Conservation (phyloP, 2,888 invertebrate species). For the Patella ulyssiponensis region DNA sequence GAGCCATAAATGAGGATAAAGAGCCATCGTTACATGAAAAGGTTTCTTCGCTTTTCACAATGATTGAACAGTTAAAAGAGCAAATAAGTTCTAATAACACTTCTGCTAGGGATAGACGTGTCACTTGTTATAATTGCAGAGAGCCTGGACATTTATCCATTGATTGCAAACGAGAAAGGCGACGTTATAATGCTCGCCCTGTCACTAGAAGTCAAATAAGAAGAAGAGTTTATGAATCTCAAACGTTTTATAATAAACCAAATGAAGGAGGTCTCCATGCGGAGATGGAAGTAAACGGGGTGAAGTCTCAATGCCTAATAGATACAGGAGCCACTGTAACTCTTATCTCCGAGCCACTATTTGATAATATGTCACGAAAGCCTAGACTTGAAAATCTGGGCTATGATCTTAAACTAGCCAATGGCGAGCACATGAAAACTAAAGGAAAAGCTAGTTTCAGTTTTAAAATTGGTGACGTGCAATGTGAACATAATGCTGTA, state of each 20-base stretch:
- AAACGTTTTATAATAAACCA: background rate
- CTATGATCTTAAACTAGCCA: background rate
- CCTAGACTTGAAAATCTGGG: background rate
- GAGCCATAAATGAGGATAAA: too few relatives aligned
- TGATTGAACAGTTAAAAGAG: too few relatives aligned
- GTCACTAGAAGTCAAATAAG: background rate
- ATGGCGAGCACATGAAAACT: background rate
- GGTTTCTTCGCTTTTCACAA: too few relatives aligned
- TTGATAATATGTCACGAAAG: background rate
- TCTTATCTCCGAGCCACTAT: background rate
- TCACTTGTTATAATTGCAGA: background rate
- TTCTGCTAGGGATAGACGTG: background rate
- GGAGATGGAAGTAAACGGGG: background rate
- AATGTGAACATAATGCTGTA: conserved; percentile 3
- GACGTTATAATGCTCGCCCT: background rate
- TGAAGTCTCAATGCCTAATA: background rate
- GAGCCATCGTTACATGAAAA: too few relatives aligned
- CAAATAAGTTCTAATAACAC: too few relatives aligned
- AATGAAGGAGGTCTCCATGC: background rate
- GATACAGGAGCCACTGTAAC: background rate
- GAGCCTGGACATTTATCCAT: background rate
- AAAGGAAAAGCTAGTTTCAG: background rate
- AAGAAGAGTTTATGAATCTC: background rate
- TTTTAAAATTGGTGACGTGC: background rate
- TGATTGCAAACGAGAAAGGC: background rate